Evolutionary conservation across 2,888 invertebrate genomes (phyloP).

Genomic region (Gastracanthus pulcherrimus): DNA sequence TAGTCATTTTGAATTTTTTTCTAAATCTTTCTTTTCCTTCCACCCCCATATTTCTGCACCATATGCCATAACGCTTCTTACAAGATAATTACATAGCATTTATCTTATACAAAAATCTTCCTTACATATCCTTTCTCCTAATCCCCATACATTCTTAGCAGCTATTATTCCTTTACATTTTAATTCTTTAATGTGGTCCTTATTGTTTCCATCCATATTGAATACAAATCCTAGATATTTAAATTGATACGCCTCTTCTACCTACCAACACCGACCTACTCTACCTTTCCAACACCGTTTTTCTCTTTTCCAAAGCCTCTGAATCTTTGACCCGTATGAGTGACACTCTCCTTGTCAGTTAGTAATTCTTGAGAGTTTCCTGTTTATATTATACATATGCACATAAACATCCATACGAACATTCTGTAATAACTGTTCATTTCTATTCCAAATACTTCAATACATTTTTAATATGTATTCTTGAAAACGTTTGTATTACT

Average conservation of each 20-base stretch:
- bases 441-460: no score
- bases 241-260: conserved; percentile 21
- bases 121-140: conserved; percentile 39
- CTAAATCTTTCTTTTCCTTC: conserved; percentile 38
- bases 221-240: conserved; percentile 38
- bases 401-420: no score
- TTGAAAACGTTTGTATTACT: no score
- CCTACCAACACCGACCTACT: no score
- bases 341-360: not conserved
- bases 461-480: no score
- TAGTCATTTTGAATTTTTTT: conserved; percentile 32
- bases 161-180: conserved; percentile 21
- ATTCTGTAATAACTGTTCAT: no score
- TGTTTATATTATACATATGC: no score
- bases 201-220: conserved; percentile 13
- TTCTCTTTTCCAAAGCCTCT: no score
- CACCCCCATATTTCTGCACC: conserved; percentile 56
- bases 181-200: conserved; percentile 14
- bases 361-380: no score
- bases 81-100: conserved; percentile 43
- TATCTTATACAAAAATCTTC: conserved; percentile 44
- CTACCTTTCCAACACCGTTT: no score
- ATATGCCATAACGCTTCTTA: conserved; percentile 49
- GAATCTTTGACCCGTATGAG: no score
- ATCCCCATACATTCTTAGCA: conserved; percentile 20